Evolutionary conservation across 2,797 vertebrate species (phyloP).

Genomic region (Acestrorhynchus altus): DNA sequence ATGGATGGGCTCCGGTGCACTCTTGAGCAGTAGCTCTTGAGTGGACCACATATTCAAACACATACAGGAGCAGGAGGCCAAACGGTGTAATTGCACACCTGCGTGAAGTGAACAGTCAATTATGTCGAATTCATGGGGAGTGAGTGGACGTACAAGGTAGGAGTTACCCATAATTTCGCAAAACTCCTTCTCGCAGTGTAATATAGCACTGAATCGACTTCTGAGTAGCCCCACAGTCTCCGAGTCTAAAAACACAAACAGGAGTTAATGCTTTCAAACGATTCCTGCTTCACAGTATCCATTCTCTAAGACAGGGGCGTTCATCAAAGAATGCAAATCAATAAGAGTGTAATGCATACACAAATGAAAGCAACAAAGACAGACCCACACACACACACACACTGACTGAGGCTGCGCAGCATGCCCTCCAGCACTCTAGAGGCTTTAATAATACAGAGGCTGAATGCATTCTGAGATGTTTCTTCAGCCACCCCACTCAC

Average conservation of each 20-base stretch:
- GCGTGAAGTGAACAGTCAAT: no score
- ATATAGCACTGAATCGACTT: neutral
- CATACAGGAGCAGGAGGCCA: no score
- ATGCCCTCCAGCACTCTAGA: slow-evolving; percentile 64
- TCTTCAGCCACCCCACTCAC: slow-evolving; percentile 62
- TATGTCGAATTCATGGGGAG: neutral
- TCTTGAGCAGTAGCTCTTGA: neutral
- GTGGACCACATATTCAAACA: neutral
- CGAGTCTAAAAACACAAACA: neutral
- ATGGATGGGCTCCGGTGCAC: slow-evolving; percentile 56
- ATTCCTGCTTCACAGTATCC: neutral
- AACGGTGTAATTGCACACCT: neutral
- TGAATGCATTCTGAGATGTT: slow-evolving; percentile 65
- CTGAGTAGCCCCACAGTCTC: neutral
- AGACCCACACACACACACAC: slow-evolving; percentile 34
- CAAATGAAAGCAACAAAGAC: slow-evolving; percentile 63
- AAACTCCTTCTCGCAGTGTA: neutral
- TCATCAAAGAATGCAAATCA: slow-evolving; percentile 50
- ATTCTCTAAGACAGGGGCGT: slow-evolving; percentile 4
- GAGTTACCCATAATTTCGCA: neutral
- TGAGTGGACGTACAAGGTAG: neutral
- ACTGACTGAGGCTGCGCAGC: slow-evolving; percentile 35
- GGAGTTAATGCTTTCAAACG: slow-evolving; percentile 17
- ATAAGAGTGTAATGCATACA: slow-evolving; percentile 66
- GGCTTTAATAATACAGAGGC: slow-evolving; percentile 66